These are phyloP conservation scores for Gasterosteus aculeatus DNA, from an alignment of 2,113 vertebrate species.

Conservation along the genomic window DNA sequence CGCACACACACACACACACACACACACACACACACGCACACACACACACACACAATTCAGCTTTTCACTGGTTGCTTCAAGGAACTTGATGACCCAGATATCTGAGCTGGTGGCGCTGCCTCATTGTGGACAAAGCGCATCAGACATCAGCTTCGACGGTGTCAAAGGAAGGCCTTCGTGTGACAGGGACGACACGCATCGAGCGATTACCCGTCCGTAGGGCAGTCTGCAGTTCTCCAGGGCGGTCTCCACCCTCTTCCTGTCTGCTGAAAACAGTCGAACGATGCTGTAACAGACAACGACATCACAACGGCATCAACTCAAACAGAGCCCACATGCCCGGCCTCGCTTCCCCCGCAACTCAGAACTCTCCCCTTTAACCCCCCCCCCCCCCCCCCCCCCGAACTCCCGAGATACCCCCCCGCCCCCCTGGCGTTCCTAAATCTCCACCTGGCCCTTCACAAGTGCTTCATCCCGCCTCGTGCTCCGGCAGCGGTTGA, in stretches of 20 bases:
- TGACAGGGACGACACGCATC: background rate
- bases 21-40: too few species aligned
- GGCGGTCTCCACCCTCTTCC: conserved; percentile 92
- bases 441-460: conserved; percentile 14
- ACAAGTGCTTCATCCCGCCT: conserved; percentile 48
- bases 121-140: conserved; percentile 28
- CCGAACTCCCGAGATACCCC: background rate
- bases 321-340: background rate
- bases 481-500: conserved; percentile 53
- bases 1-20: background rate
- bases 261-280: conserved; percentile 94
- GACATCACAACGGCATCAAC: conserved; percentile 12
- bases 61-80: conserved; percentile 15
- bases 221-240: conserved; percentile 93
- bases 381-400: background rate
- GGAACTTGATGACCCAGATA: conserved; percentile 49
- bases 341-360: too few species aligned
- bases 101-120: conserved; percentile 40
- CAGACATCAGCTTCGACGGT: background rate
- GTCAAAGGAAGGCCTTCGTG: background rate
- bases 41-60: background rate
- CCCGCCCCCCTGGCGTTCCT: background rate
- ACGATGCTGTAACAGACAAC: conserved; percentile 84
- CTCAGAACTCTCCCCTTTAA: background rate
- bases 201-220: conserved; percentile 88